Evolutionary conservation across 2,797 vertebrate species (phyloP).

Genomic region (Gallinago solitaria): DNA sequence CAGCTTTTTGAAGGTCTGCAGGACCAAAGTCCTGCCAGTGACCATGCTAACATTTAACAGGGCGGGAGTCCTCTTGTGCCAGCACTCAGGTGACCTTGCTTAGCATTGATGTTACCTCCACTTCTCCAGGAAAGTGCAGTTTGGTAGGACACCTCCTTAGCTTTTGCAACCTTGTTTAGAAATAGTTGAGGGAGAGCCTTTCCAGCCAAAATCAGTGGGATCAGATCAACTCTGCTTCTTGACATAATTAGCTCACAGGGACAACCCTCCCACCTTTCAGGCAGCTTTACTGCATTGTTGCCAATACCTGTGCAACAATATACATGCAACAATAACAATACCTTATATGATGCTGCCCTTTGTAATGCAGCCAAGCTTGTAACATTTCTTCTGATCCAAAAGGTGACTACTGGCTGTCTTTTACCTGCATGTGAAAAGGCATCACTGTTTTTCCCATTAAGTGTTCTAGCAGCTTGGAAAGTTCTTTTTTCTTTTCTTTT

Average conservation of each 20-base stretch:
- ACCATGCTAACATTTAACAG: not conserved
- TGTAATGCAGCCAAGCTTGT: not conserved
- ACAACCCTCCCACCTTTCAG: not conserved
- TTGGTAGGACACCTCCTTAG: not conserved
- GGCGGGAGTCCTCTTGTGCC: fast-evolving
- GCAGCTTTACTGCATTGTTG: not conserved
- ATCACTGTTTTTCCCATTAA: not conserved
- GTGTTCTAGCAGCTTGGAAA: not conserved
- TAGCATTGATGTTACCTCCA: not conserved
- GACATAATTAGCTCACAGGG: not conserved
- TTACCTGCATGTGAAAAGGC: not conserved
- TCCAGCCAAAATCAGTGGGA: not conserved
- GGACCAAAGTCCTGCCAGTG: not conserved
- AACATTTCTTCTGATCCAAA: not conserved
- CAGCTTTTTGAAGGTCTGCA: not conserved
- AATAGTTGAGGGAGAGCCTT: not conserved
- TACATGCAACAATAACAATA: fast-evolving
- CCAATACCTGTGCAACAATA: not conserved
- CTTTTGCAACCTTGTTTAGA: not conserved
- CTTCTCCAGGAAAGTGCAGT: not conserved
- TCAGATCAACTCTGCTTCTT: not conserved
- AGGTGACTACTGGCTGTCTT: not conserved
- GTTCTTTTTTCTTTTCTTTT: fast-evolving
- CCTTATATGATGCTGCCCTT: fast-evolving
- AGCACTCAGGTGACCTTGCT: not conserved